A percentile compares a stretch with the other conserved stretches of the same genome.
Evolutionary conservation across 1,140 invertebrate genomes (phyloP).

Genomic region (Pygmarrhopalites habei): DNA sequence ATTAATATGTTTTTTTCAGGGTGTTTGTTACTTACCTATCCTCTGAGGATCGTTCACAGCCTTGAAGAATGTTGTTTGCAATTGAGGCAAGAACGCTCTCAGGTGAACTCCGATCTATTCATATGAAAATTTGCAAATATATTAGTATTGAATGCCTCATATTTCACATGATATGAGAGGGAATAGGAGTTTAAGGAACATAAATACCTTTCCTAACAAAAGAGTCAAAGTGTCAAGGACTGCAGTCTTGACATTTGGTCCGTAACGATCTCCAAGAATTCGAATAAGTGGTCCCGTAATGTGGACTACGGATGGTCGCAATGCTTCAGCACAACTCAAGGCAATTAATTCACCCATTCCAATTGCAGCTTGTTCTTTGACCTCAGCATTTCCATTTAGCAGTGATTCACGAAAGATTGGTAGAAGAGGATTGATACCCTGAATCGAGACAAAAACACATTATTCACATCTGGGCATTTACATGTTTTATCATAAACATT

Average conservation of each 20-base stretch:
- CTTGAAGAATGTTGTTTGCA: slow-evolving; percentile 96
- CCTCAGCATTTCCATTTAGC: slow-evolving; percentile 84
- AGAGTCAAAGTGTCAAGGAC: slow-evolving; percentile 89
- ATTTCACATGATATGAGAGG: neutral
- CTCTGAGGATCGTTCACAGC: slow-evolving; percentile 81
- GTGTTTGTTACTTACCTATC: too few species aligned
- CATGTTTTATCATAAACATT: too few species aligned
- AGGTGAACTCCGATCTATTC: slow-evolving; percentile 75
- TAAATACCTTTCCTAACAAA: slow-evolving; percentile 81
- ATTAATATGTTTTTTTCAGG: too few species aligned
- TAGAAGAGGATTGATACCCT: slow-evolving; percentile 85
- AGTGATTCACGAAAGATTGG: slow-evolving; percentile 94
- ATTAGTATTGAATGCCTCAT: too few species aligned
- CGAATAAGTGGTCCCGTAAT: slow-evolving; percentile 96
- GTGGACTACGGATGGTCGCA: slow-evolving; percentile 91
- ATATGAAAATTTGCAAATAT: slow-evolving; percentile 25
- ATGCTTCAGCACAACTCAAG: slow-evolving; percentile 60
- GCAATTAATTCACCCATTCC: slow-evolving; percentile 87
- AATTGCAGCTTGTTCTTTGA: slow-evolving; percentile 91
- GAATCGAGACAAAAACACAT: slow-evolving; percentile 21
- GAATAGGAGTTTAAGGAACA: neutral
- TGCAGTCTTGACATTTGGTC: slow-evolving; percentile 86
- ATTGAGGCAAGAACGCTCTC: slow-evolving; percentile 95
- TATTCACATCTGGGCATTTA: slow-evolving; percentile 12
- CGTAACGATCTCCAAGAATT: slow-evolving; percentile 92